Conservation (phyloP, 2,888 invertebrate species). For the Limnephilus auricula region DNA sequence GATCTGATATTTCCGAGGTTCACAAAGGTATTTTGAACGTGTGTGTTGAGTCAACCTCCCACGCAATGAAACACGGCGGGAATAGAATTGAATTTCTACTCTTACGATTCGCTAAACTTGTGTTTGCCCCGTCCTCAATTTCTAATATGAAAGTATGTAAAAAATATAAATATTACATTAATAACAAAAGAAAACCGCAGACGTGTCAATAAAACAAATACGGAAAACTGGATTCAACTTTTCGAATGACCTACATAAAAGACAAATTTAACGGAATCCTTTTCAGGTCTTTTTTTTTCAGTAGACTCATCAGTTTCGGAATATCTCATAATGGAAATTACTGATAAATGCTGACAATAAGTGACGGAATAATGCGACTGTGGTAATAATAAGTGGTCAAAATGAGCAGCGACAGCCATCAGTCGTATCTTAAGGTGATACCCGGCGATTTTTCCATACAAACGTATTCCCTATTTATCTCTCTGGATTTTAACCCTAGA, state of each 20-base stretch:
- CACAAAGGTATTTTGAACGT: constrained; percentile 43
- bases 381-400: background rate
- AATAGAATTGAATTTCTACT: background rate
- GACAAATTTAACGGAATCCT: background rate
- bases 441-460: no score
- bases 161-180: background rate
- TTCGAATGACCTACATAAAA: background rate
- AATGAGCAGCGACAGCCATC: background rate
- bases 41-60: constrained; percentile 28
- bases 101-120: background rate
- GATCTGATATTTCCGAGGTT: constrained; percentile 19
- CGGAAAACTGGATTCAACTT: background rate
- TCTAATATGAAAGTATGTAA: background rate
- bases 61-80: constrained; percentile 31
- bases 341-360: background rate
- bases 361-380: background rate
- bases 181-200: background rate
- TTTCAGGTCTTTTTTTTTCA: background rate
- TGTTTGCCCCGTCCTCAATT: background rate
- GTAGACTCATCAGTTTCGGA: background rate
- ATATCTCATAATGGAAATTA: background rate
- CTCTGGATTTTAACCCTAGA: no score
- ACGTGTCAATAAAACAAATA: background rate
- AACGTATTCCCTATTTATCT: no score
- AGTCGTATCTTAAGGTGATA: no score